These are phyloP conservation scores for Hemicordylus capensis DNA, from an alignment of 2,113 vertebrate genomes.

Conservation along the genomic window DNA sequence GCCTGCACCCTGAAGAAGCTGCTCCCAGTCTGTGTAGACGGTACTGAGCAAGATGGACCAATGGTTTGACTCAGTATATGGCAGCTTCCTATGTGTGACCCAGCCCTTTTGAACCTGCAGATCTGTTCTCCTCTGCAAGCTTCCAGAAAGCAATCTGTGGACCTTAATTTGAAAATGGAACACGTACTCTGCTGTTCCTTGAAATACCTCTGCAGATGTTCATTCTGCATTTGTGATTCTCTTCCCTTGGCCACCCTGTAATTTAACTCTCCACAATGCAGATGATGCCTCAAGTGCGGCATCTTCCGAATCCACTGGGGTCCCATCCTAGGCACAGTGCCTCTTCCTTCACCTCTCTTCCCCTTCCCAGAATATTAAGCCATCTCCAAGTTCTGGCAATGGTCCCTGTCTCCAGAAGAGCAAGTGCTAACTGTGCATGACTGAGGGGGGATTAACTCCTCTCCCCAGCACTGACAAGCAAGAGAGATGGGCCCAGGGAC, in stretches of 20 bases:
- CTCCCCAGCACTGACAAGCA: background rate
- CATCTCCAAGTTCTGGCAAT: background rate
- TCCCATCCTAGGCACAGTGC: rapidly evolving
- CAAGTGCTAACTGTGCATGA: background rate
- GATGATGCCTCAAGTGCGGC: background rate
- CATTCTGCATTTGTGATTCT: background rate
- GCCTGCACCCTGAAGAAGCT: no score
- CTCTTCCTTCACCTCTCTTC: rapidly evolving
- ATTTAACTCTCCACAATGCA: background rate
- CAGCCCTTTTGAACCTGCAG: no score
- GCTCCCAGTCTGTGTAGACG: no score
- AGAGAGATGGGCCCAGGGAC: background rate
- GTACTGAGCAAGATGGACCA: no score
- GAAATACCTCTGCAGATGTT: background rate
- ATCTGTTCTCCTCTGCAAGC: no score
- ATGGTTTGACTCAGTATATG: no score
- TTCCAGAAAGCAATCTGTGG: no score
- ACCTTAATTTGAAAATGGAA: background rate
- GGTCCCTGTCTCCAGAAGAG: background rate
- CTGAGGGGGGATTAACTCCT: background rate
- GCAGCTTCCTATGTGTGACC: no score
- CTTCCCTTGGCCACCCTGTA: background rate
- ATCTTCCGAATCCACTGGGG: background rate
- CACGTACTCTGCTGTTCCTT: background rate
- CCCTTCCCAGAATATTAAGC: background rate